phyloP scores from a whole-genome alignment of 2,113 vertebrate genomes.

The Saiga tatarica region DNA sequence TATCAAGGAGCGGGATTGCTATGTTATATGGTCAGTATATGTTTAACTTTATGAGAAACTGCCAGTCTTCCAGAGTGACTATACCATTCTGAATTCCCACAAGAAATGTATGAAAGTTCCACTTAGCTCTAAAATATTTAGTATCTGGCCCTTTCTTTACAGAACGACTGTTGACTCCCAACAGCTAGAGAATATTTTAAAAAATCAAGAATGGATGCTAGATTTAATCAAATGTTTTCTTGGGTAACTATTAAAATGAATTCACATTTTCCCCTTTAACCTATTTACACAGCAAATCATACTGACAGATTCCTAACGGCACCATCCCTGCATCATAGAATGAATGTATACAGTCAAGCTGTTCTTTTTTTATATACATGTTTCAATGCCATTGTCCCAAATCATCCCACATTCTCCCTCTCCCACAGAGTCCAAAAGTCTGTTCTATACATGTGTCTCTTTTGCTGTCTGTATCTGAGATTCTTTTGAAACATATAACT shows the following conservation, averaged over 20 bases:
- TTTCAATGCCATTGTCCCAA: no score
- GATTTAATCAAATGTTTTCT: background rate
- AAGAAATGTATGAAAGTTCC: background rate
- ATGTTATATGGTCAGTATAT: background rate
- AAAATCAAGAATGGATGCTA: background rate
- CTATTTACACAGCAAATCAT: background rate
- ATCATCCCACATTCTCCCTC: no score
- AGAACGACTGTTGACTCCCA: background rate
- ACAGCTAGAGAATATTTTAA: background rate
- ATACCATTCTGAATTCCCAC: background rate
- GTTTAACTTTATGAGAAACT: background rate
- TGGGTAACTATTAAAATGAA: background rate
- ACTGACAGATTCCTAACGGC: background rate
- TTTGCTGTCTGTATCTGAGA: background rate
- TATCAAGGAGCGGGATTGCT: background rate
- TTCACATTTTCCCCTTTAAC: background rate
- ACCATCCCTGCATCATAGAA: background rate
- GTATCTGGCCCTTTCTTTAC: background rate
- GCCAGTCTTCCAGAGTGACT: background rate
- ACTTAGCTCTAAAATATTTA: background rate
- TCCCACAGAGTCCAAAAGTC: no score
- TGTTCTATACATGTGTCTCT: no score
- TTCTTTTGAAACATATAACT: background rate
- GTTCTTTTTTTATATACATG: background rate
- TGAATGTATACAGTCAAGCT: background rate